Base-by-base conservation (phyloP, 53 echinoderm and acorn worm genomes). In the Holothuria leucospilota region DNA sequence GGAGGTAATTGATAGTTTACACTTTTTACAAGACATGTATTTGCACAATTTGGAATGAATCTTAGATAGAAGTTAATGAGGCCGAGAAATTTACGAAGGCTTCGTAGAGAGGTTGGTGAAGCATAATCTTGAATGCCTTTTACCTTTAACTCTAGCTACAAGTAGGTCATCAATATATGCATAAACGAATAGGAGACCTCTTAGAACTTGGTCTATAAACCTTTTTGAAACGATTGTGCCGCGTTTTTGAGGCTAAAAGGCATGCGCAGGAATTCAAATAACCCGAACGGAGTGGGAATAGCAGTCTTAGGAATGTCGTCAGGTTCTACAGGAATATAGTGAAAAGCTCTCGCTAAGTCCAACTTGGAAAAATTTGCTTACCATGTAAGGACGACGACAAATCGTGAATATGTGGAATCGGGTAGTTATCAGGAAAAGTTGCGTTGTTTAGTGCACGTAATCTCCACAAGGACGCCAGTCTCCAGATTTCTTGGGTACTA, bases 151-250 rank as follows among this genome's bases (percentile, higher is more conserved):
- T 79, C 59, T 92, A 27, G 89, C 89, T 0, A 92, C 39, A 8
- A 92, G 41, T 25, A 92, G n/a, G 67, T 92, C 89, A 69, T 92
- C 92, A 2, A 89, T 80, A 66, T 92, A 92, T 0, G 92, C 89
- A 63, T 86, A 89, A 6, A 75, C 86, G 67, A n/a, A 79, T 13
- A 79, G 85, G 2, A 92, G 62, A 16, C 88, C 92, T n/a, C 66
- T 84, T 8, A 88, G 29, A 4, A 92, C 92, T 12, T 88, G 79
- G 40, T 92, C 92, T 25, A 92, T 92, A 52, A 87, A 91, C 6
- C 91, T n/a, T n/a, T 28, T 27, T 86, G 90, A 24, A 90, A 86
- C 0, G 90, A 34, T 39, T 91, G 87, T 0, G 87, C 91, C 2
- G 91, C 87, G 30, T 88, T 92, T 25, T 88, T 63, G 51, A 88